Evolutionary conservation across 2,113 vertebrate genomes (phyloP).

Genomic region (Holacanthus passer): DNA sequence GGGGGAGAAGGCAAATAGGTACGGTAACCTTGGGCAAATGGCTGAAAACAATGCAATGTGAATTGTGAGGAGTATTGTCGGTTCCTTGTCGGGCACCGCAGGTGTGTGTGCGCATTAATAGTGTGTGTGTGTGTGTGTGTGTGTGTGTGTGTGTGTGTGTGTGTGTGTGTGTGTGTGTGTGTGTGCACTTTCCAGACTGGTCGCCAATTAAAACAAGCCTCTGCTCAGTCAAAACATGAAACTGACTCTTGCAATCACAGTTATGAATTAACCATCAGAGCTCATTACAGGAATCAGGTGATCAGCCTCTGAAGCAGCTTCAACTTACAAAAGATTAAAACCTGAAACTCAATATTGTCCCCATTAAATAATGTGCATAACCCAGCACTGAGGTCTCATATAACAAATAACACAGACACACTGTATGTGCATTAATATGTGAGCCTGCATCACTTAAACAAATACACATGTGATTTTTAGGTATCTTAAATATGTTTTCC

Average conservation of each 20-base stretch:
- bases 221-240: slow-evolving; percentile 46
- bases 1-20: slow-evolving; percentile 33
- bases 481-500: background rate
- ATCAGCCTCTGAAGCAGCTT: slow-evolving; percentile 33
- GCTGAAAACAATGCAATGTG: slow-evolving; percentile 41
- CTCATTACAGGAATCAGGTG: slow-evolving; percentile 63
- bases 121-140: slow-evolving; percentile 22
- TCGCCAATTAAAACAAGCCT: slow-evolving; percentile 63
- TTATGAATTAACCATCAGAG: slow-evolving; percentile 58
- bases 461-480: background rate
- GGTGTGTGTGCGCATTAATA: background rate
- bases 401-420: background rate
- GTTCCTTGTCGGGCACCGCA: slow-evolving; percentile 2
- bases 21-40: slow-evolving; percentile 51
- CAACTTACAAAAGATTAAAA: slow-evolving; percentile 14
- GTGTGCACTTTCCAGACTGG: slow-evolving; percentile 42
- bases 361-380: background rate
- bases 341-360: slow-evolving; percentile 11
- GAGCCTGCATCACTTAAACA: background rate
- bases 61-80: slow-evolving; percentile 16
- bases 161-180: slow-evolving; percentile 20
- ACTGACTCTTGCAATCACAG: slow-evolving; percentile 49
- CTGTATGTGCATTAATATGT: slow-evolving; percentile 6
- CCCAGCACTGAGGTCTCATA: background rate
- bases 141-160: slow-evolving; percentile 8